Evolutionary conservation across 1,140 invertebrate species (phyloP).

Genomic region (Palaemon carinicauda): DNA sequence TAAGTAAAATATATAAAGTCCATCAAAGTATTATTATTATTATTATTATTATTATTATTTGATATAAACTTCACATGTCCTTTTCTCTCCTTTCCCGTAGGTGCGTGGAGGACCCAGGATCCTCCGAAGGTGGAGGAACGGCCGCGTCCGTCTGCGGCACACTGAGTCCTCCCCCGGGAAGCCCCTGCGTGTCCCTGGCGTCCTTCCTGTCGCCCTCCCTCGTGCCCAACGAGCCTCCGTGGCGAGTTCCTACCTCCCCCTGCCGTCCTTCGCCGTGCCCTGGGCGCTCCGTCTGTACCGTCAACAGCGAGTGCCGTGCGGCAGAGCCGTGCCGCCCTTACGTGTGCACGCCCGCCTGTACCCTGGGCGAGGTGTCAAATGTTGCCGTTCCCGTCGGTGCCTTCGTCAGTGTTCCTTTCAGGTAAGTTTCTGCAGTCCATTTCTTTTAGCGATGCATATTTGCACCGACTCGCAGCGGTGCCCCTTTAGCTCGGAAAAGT

Average conservation of each 20-base stretch:
- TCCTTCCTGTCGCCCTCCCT: conserved; percentile 11
- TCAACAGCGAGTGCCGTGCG: conserved; percentile 21
- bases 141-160: conserved; percentile 26
- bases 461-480: no score
- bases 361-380: conserved; percentile 37
- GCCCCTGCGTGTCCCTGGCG: conserved; percentile 34
- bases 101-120: conserved; percentile 19
- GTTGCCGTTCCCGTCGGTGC: conserved; percentile 33
- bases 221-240: conserved; percentile 39
- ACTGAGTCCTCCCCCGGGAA: conserved; percentile 33
- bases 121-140: conserved; percentile 6
- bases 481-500: no score
- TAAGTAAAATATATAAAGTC: no score
- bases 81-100: not conserved
- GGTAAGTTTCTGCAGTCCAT: not conserved
- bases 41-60: no score
- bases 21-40: no score
- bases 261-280: conserved; percentile 38
- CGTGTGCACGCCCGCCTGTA: conserved; percentile 28
- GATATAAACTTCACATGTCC: not conserved
- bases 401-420: conserved; percentile 35
- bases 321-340: conserved; percentile 34
- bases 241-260: conserved; percentile 37
- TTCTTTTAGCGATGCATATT: no score
- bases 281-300: conserved; percentile 11